Conservation (phyloP, 2,113 vertebrate species). For the Herpailurus yagouaroundi region DNA sequence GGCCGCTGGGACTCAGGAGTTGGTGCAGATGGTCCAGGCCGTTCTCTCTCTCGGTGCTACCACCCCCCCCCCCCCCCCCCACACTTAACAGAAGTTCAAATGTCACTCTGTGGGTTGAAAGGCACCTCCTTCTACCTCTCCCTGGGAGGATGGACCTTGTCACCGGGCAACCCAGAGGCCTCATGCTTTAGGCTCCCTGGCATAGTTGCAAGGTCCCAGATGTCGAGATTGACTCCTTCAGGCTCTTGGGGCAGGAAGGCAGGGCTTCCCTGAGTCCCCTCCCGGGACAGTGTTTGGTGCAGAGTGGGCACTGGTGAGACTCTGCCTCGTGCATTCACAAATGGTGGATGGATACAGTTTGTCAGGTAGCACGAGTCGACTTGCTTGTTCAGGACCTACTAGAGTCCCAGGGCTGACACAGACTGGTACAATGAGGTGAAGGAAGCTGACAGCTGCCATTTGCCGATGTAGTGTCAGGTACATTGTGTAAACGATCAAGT, state of each 20-base stretch:
- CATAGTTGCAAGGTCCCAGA: background rate
- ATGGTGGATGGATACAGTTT: background rate
- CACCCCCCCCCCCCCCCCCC: too few relatives aligned
- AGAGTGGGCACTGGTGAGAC: background rate
- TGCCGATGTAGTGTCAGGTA: accelerated
- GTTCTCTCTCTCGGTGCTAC: background rate
- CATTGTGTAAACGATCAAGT: accelerated
- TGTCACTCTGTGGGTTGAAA: background rate
- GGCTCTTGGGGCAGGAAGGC: background rate
- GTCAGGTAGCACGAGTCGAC: background rate
- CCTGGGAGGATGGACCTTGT: background rate
- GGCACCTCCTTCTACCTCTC: background rate
- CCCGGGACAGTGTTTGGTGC: accelerated
- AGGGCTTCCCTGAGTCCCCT: background rate
- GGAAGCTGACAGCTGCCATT: accelerated
- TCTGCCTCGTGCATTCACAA: too few relatives aligned
- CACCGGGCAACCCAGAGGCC: background rate
- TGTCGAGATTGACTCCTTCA: background rate
- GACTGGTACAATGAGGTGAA: accelerated
- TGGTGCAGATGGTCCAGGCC: background rate
- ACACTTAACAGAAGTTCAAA: background rate
- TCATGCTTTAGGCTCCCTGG: background rate
- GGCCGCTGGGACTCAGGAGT: background rate
- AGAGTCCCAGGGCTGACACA: too few relatives aligned
- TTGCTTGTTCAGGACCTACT: background rate